Base-by-base conservation (phyloP, 2,888 invertebrate genomes). In the Aporophyla lueneburgensis region DNA sequence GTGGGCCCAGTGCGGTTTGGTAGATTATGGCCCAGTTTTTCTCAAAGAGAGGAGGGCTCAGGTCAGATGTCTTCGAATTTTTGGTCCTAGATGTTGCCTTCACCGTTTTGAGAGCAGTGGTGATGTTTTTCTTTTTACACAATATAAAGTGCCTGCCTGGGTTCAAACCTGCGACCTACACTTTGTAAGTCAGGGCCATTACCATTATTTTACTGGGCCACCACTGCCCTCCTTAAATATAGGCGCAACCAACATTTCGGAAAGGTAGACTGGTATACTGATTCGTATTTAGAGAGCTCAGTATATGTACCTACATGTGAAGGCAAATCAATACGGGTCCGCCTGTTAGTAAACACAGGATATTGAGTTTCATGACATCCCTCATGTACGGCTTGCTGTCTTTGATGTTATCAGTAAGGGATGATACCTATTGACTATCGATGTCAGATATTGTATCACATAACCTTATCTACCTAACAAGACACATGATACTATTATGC, bases 321-420 rank as follows among this genome's bases (percentile, higher is more conserved):
- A 72, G 40, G 51, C 43, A 78, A 61, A 83, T 83, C 75, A 67
- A 66, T 76, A 66, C 10, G 61, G 51, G 51, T 54, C n/a, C 49
- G 49, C 4, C 33, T 72, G 54, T 72, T 70, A 66, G 71, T 70
- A 83, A 83, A 76, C 54, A 83, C 49, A 63, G 78, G 61, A 72
- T 81, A 84, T 79, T 78, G 76, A 61, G 77, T 81, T 83, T 67
- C 81, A 83, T 73, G 73, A 54, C 51, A 71, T 58, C 68, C n/a
- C 75, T 74, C 70, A 77, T 80, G 65, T 77, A 62, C 58, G 69
- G 51, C 24, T 80, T 61, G 24, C 43, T 12, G 66, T 27, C 78
- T 81, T 81, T 74, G 83, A 83, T 79, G 83, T 68, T 83, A 66
- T 82, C 73, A 27, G 43, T 54, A 27, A 73, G 61, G 61, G 83